phyloP scores from a whole-genome alignment of 2,113 vertebrate species.

The Kobus ellipsiprymnus region DNA sequence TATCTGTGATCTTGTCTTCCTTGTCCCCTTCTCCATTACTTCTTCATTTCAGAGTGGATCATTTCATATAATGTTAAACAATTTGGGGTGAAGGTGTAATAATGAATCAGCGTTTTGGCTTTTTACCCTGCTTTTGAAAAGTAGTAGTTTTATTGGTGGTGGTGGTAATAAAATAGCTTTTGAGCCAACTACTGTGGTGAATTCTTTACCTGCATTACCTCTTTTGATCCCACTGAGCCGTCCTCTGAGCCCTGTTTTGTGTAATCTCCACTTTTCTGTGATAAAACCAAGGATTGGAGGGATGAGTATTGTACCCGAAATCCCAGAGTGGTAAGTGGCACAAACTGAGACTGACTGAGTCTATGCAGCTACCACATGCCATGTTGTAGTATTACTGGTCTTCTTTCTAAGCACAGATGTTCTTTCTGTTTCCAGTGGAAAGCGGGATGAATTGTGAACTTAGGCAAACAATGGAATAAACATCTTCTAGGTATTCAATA shows the following conservation, averaged over 20 bases:
- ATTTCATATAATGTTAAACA: neutral
- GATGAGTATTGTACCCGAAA: neutral
- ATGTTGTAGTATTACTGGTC: neutral
- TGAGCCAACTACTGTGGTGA: neutral
- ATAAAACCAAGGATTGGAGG: neutral
- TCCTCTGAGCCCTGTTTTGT: neutral
- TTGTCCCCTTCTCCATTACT: neutral
- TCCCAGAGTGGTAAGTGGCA: too few relatives aligned
- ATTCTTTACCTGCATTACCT: neutral
- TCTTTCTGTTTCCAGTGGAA: neutral
- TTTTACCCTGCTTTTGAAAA: neutral
- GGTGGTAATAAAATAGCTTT: neutral
- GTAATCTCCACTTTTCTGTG: neutral
- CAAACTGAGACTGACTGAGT: too few relatives aligned
- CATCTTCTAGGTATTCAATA: neutral
- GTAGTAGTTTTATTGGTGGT: neutral
- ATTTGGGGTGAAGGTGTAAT: neutral
- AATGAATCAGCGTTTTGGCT: neutral
- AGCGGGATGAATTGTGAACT: neutral
- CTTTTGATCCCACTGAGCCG: neutral
- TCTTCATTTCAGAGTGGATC: neutral
- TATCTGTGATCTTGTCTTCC: neutral
- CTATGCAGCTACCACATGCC: accelerated
- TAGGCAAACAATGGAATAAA: neutral
- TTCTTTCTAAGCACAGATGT: neutral